Evolutionary conservation across 2,888 invertebrate species (phyloP).

Genomic region (Tanypteryx hageni): DNA sequence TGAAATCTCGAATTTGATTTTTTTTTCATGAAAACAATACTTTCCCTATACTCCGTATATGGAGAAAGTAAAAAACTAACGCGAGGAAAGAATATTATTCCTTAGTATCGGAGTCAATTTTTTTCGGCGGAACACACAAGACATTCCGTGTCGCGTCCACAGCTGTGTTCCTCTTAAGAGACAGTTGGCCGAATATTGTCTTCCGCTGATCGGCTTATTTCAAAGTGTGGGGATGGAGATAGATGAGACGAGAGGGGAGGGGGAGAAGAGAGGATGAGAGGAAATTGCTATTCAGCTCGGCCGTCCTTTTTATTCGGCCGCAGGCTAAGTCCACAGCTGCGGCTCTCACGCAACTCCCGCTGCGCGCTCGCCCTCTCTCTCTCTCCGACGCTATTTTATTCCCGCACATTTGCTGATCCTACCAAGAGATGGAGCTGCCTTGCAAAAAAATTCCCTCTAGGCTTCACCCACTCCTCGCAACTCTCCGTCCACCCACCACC

Average conservation of each 20-base stretch:
- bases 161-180: slow-evolving; percentile 15
- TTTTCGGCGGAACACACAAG: slow-evolving; percentile 26
- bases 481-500: background rate
- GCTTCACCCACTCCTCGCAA: background rate
- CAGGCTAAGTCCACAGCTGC: slow-evolving; percentile 51
- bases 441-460: background rate
- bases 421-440: slow-evolving; percentile 7
- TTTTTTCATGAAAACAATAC: too few relatives aligned
- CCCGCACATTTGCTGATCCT: slow-evolving; percentile 11
- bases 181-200: slow-evolving; percentile 51
- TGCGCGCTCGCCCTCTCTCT: background rate
- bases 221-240: too few relatives aligned
- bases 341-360: slow-evolving; percentile 62
- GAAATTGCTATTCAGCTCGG: slow-evolving; percentile 17
- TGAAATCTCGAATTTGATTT: too few relatives aligned
- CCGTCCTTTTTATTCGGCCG: slow-evolving; percentile 3
- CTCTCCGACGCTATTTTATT: background rate
- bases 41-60: too few relatives aligned
- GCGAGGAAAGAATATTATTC: background rate
- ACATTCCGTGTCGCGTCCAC: slow-evolving; percentile 54
- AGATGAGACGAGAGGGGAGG: background rate
- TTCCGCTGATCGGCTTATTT: slow-evolving; percentile 58
- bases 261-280: background rate
- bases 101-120: background rate
- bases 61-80: background rate